Evolutionary conservation across 2,888 invertebrate genomes (phyloP), one percentile per base, ranked within the genome.

Genomic region (Zygaena filipendulae): DNA sequence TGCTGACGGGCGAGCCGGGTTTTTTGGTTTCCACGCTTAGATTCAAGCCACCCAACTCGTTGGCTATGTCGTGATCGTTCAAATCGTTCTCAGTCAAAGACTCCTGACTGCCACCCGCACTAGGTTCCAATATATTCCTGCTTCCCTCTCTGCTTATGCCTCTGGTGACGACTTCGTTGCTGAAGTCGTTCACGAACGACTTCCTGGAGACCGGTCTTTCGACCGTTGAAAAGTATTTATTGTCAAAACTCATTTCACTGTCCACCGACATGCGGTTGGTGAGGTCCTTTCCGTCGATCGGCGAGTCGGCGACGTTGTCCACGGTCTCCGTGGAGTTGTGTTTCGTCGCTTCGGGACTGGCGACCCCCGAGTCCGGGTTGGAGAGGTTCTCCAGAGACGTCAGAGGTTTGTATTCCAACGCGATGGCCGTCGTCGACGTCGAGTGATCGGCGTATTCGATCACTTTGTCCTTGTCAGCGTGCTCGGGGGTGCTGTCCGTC

Each of bases 291-390:
- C 70, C 66, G 13, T 72, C 71, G 3, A 52, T 53, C 0, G 79
- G 79, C 0, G 77, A 79, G 29, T 79, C 75, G 29, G 79, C 75
- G 1, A 77, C 77, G 32, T 77, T 75, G 27, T 77, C 74, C 1
- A 74, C 67, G 0, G 82, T 75, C 43, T 81, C 82, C 1, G 79
- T 75, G 0, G 82, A 80, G 39, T 82, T 82, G 38, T 82, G 82
- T 45, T 83, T 82, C 2, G 82, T 82, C 1, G 75, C 74, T 19
- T 82, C 82, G 0, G 84, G 84, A 45, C 83, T 84, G 6, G 84
- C 79, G 3, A 84, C 75, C 0, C 82, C 79, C 0, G 84, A 83
- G 30, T 81, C 81, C 0, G 80, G 79, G 32, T 79, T 80, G 3
- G 80, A 80, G 2, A 70, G 49, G 39, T 69, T 77, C 37, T 75